Evolutionary conservation across 2,113 vertebrate genomes (phyloP).

Genomic region (Clupea harengus): DNA sequence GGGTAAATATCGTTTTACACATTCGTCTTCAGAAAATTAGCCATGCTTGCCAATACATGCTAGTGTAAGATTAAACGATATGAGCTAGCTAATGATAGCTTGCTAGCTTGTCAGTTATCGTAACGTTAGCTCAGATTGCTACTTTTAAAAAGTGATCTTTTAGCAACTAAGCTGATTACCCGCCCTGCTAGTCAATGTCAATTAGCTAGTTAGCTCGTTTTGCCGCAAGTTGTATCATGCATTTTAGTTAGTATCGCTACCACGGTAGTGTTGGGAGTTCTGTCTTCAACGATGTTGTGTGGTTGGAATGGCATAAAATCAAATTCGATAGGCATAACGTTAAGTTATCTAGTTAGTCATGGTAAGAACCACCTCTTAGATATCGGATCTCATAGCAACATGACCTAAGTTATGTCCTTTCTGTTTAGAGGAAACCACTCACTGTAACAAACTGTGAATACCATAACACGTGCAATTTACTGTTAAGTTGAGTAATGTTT

Average conservation of each 20-base stretch:
- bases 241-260: not conserved
- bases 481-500: not conserved
- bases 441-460: not conserved
- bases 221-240: not conserved
- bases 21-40: not conserved
- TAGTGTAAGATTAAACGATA: not conserved
- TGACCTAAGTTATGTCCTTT: not conserved
- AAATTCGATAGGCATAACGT: not conserved
- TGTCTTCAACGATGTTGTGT: not conserved
- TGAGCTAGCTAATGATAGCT: not conserved
- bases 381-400: not conserved
- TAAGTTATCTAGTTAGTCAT: not conserved
- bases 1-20: constrained; percentile 53
- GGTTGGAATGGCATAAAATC: not conserved
- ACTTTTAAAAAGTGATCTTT: not conserved
- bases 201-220: not conserved
- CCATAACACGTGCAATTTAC: not conserved
- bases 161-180: not conserved
- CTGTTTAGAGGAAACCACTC: not conserved
- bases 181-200: not conserved
- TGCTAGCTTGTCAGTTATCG: not conserved
- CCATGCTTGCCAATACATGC: not conserved
- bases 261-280: not conserved
- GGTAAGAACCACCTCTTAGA: not conserved
- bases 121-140: not conserved